Evolutionary conservation across 2,888 invertebrate genomes (phyloP).

Genomic region (Drosophila ustulata): DNA sequence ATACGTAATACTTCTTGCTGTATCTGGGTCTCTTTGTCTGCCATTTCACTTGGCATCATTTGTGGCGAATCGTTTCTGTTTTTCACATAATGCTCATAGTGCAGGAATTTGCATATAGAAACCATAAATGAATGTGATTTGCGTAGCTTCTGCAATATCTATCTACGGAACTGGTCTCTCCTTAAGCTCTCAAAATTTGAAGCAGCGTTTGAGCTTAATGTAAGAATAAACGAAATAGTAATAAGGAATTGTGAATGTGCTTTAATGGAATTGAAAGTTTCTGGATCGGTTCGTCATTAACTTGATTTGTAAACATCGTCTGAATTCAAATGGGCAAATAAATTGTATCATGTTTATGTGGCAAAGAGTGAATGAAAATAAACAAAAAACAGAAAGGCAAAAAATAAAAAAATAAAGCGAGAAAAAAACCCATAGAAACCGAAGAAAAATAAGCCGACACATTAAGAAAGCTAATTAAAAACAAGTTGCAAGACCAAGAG

Average conservation of each 20-base stretch:
- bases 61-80: conserved; percentile 48
- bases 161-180: conserved; percentile 28
- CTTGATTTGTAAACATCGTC: conserved; percentile 35
- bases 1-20: conserved; percentile 19
- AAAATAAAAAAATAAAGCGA: conserved; percentile 4
- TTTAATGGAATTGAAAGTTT: conserved; percentile 15
- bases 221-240: background rate
- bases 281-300: conserved; percentile 18
- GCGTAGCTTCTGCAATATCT: conserved; percentile 38
- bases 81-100: conserved; percentile 49
- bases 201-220: background rate
- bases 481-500: conserved; percentile 38
- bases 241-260: background rate
- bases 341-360: conserved; percentile 29
- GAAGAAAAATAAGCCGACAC: conserved; percentile 40
- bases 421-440: conserved; percentile 23
- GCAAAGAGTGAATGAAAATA: conserved; percentile 40
- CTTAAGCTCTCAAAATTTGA: conserved; percentile 4
- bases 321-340: conserved; percentile 21
- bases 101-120: conserved; percentile 51
- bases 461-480: conserved; percentile 67
- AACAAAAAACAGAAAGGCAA: conserved; percentile 31
- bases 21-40: conserved; percentile 50
- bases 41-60: conserved; percentile 62
- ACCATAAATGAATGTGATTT: conserved; percentile 21